Conservation (phyloP, 2,888 invertebrate genomes). For the Hydrotaea diabolus region DNA sequence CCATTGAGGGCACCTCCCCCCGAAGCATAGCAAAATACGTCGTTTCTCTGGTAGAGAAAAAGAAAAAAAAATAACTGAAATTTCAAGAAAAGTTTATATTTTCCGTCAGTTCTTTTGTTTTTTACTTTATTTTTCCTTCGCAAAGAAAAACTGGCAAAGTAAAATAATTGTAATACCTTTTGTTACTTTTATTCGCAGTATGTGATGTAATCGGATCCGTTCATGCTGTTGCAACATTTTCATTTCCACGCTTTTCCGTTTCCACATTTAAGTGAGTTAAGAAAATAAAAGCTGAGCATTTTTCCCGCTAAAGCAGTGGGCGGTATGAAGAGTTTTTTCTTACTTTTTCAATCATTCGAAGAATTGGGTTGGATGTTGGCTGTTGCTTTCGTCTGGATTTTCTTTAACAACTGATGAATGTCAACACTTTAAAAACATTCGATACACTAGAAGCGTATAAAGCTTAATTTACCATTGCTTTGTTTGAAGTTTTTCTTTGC, state of each 20-base stretch:
- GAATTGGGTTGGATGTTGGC: neutral
- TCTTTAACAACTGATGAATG: neutral
- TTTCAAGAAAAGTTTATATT: too few relatives aligned
- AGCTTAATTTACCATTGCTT: neutral
- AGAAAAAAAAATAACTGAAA: too few relatives aligned
- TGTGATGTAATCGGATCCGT: neutral
- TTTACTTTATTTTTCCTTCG: too few relatives aligned
- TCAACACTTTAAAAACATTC: slow-evolving; percentile 55
- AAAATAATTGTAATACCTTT: neutral
- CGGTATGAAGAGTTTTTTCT: neutral
- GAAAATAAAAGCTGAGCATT: slow-evolving; percentile 3
- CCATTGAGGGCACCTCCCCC: too few relatives aligned
- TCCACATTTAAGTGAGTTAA: slow-evolving; percentile 33
- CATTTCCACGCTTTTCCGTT: neutral
- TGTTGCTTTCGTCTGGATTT: neutral
- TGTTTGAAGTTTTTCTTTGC: slow-evolving; percentile 8
- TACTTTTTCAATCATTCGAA: too few relatives aligned
- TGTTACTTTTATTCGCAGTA: neutral
- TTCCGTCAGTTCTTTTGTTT: too few relatives aligned
- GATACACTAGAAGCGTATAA: slow-evolving; percentile 51
- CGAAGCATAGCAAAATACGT: too few relatives aligned
- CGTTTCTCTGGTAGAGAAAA: too few relatives aligned
- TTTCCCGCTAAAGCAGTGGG: neutral
- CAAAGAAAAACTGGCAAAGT: too few relatives aligned
- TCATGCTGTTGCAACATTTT: neutral